Percentiles rank a stretch among this genome's conserved stretches.
phyloP scores from a whole-genome alignment of 2,888 invertebrate species.

The Antheraea assamensis region DNA sequence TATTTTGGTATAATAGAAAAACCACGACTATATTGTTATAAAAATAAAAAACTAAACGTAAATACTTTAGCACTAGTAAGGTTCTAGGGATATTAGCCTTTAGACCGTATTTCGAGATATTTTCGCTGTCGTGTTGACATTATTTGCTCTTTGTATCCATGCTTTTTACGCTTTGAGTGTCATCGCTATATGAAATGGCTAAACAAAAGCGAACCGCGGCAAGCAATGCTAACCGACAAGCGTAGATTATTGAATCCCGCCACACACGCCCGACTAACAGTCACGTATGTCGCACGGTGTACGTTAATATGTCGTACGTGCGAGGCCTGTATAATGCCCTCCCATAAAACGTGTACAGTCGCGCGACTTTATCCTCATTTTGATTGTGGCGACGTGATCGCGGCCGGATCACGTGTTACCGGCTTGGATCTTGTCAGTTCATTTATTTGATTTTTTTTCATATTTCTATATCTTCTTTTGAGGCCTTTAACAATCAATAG shows the following conservation, averaged over 20 bases:
- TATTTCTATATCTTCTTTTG: not conserved
- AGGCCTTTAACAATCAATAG: too few species aligned
- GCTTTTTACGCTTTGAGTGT: not conserved
- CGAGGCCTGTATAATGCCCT: conserved; percentile 58
- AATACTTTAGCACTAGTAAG: too few species aligned
- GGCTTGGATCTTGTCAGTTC: conserved; percentile 7
- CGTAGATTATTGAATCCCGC: conserved; percentile 59
- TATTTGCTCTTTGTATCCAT: not conserved
- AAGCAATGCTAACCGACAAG: conserved; percentile 41
- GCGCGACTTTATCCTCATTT: conserved; percentile 67
- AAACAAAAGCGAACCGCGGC: not conserved
- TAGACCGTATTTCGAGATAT: not conserved
- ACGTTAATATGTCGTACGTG: conserved; percentile 76
- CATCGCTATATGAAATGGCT: not conserved
- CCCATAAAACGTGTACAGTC: conserved; percentile 57
- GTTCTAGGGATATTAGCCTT: too few species aligned
- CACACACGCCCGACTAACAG: conserved; percentile 37
- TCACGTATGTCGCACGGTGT: conserved; percentile 69
- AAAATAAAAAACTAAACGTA: too few species aligned
- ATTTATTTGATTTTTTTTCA: conserved; percentile 7
- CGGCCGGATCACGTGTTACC: conserved; percentile 20
- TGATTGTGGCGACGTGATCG: conserved; percentile 69
- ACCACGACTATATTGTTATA: too few species aligned
- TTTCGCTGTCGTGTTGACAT: too few species aligned
- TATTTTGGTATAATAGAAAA: too few species aligned